phyloP scores from a whole-genome alignment of 30 jellyfish, hydroid and myxozoan species.

The Mastigias papua region DNA sequence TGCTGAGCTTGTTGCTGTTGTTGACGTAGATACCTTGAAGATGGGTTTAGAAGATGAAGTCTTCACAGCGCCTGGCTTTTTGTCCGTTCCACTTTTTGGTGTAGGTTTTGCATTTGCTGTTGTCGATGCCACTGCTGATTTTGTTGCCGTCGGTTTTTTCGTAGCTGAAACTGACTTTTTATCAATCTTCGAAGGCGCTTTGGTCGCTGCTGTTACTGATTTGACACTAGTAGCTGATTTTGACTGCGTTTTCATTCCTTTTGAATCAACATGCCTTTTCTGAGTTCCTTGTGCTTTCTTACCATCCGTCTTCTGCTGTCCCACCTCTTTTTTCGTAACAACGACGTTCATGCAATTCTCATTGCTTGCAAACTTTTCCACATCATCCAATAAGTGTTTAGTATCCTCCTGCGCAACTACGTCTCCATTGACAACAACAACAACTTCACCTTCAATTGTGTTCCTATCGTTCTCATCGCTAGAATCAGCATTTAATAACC shows the following conservation, averaged over 20 bases:
- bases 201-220: not conserved
- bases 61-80: not conserved
- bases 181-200: slow-evolving; percentile 1
- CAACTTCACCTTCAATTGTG: slow-evolving; percentile 5
- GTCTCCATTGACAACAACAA: slow-evolving; percentile 47
- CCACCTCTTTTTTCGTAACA: not conserved
- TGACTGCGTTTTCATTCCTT: not conserved
- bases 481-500: not conserved
- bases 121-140: slow-evolving; percentile 39
- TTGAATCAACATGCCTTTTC: not conserved
- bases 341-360: not conserved
- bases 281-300: not conserved
- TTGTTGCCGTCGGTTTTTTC: slow-evolving; percentile 11
- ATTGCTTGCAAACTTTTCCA: not conserved
- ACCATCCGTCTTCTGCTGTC: not conserved
- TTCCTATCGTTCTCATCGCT: slow-evolving; percentile 6
- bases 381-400: not conserved
- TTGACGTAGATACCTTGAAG: slow-evolving; percentile 12
- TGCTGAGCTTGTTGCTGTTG: slow-evolving; percentile 8
- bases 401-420: not conserved
- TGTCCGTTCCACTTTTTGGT: not conserved
- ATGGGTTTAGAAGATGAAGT: slow-evolving; percentile 19
- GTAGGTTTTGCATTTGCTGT: slow-evolving; percentile 9
- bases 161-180: slow-evolving; percentile 13
- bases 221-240: not conserved